Conservation (phyloP, 1,140 invertebrate species). For the Drosophila obscura region DNA sequence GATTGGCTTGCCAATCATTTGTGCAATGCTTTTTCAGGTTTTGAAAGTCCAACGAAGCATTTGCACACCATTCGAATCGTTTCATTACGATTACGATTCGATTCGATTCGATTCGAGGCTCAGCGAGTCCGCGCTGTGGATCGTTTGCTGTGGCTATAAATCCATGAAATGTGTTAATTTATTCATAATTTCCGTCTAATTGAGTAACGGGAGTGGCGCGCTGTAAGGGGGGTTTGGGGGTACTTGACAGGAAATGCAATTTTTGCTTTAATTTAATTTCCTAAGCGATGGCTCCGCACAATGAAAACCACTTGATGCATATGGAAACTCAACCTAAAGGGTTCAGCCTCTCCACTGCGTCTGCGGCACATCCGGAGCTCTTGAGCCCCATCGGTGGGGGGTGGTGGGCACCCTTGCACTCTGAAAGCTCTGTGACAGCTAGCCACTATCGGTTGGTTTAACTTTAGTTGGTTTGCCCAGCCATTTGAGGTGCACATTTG, state of each 20-base stretch:
- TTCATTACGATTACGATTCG: not conserved
- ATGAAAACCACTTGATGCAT: conserved; percentile 35
- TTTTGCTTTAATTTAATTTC: conserved; percentile 66
- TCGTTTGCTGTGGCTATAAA: conserved; percentile 3
- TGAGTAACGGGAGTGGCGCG: conserved; percentile 4
- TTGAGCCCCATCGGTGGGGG: not conserved
- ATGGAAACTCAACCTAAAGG: conserved; percentile 33
- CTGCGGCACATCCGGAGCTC: conserved; percentile 20
- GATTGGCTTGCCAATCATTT: not conserved
- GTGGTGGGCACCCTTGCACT: not conserved
- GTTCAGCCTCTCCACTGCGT: conserved; percentile 34
- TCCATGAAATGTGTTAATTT: conserved; percentile 35
- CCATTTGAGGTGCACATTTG: no score
- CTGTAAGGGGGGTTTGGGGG: not conserved
- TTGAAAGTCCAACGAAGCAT: conserved; percentile 5
- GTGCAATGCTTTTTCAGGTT: not conserved
- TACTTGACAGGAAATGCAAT: conserved; percentile 58
- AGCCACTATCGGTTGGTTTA: no score
- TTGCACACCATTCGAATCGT: conserved; percentile 11
- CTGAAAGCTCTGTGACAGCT: no score
- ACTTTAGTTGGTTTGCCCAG: no score
- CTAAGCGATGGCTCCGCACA: conserved; percentile 29
- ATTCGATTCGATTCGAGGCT: conserved; percentile 8
- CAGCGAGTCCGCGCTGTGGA: no score
- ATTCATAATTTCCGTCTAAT: conserved; percentile 38